These are phyloP conservation scores for Mactromeris polynyma DNA, from an alignment of 2,888 invertebrate species.

Conservation along the genomic window DNA sequence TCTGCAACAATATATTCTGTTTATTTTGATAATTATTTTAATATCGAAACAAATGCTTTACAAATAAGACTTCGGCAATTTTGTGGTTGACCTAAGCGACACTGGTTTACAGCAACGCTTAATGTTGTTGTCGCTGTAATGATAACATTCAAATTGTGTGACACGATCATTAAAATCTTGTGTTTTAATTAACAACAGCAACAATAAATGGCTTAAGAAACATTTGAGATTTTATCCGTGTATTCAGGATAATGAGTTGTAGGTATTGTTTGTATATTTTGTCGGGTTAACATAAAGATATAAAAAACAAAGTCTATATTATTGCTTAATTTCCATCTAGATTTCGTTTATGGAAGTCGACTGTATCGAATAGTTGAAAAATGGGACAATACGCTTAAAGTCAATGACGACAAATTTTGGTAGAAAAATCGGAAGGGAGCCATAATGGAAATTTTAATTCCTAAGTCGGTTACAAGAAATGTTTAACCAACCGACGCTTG, in stretches of 20 bases:
- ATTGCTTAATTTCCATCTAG: not conserved
- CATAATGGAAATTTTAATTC: not conserved
- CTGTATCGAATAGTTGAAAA: not conserved
- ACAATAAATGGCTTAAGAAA: too few species aligned
- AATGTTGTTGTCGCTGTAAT: too few species aligned
- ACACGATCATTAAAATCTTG: too few species aligned
- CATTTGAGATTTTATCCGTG: too few species aligned
- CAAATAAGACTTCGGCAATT: not conserved
- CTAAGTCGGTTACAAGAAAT: not conserved
- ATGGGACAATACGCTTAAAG: not conserved
- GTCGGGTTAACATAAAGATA: too few species aligned
- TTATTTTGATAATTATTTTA: not conserved
- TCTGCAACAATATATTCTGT: not conserved
- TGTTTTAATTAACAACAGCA: too few species aligned
- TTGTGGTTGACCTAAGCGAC: not conserved
- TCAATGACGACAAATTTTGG: not conserved
- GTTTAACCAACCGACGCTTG: not conserved
- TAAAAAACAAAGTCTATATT: too few species aligned
- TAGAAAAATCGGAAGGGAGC: not conserved
- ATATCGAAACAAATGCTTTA: not conserved
- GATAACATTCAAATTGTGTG: too few species aligned
- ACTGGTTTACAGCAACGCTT: not conserved
- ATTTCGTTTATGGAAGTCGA: not conserved
- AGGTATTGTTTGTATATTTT: too few species aligned
- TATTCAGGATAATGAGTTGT: too few species aligned